Base-by-base conservation (phyloP, 1,140 invertebrate genomes). In the Chironomus tepperi region DNA sequence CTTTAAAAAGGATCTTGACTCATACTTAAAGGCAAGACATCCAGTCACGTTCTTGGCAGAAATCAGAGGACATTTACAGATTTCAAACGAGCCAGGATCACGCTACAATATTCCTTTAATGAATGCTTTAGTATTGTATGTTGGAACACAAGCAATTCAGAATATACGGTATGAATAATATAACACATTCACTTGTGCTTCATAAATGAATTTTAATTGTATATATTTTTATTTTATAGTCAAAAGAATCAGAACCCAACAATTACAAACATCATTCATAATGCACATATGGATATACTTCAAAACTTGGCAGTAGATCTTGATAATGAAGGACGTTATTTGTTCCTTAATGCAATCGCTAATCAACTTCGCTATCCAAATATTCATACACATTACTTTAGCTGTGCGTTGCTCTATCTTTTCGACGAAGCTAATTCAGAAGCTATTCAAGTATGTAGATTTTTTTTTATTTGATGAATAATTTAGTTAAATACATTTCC, bases 371-470 rank as follows among this genome's bases (percentile, higher is more conserved):
- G 98, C 3, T 99, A 98, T 84, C 98, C 98, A 0, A 99, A 99
- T 84, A 98, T 95, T 78, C 97, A 99, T 83, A 99, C 98, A 0
- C 97, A 99, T 85, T 99, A 99, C 85, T 99, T 99, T 85, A 98
- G 96, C 78, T 98, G 97, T 82, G 94, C 95, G 9, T 86, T 99
- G 2, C 86, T 99, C 19, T 98, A 98, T 81, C 84, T 99, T 73
- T 99, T 99, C 83, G 93, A 93, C n/a, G 97, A 99, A 83, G 96
- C 97, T 15, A 98, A 98, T 79, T 93, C 94, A 0, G 96, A 99
- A 84, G 94, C 94, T 8, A 97, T 99, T 76, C 97, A 97, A 80
- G 90, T 75, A 65, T 42, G 75, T 73, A 42, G 65, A 24, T 16
- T 34, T 12, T 42, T n/a, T 12, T 16, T 5, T 15, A 7, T 42